These are phyloP conservation scores for Meles meles DNA, from an alignment of 2,113 vertebrate genomes.

Conservation along the genomic window DNA sequence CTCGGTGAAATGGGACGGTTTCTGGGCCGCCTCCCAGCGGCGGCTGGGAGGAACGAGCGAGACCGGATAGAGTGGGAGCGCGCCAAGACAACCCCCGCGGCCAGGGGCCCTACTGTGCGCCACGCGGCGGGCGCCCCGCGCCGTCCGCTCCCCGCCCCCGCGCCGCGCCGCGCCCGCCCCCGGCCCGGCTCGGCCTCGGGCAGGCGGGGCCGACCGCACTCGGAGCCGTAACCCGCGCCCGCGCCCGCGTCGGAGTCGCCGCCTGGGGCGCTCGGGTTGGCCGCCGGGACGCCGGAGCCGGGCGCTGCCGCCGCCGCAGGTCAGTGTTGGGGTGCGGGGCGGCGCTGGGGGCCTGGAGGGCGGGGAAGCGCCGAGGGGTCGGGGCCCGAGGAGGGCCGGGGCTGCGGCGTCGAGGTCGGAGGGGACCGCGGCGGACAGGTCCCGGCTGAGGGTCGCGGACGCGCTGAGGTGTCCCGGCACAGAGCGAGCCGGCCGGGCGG, in stretches of 20 bases:
- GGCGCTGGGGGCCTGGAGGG: not conserved
- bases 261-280: conserved; percentile 28
- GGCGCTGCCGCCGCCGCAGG: conserved; percentile 40
- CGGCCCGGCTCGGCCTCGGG: not conserved
- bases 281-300: not conserved
- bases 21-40: conserved; percentile 64
- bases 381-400: not conserved
- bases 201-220: conserved; percentile 33
- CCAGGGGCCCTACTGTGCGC: not conserved
- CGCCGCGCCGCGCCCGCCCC: not conserved
- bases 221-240: not conserved
- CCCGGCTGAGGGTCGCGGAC: not conserved
- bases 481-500: not conserved
- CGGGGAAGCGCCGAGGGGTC: not conserved
- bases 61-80: not conserved
- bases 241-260: not conserved
- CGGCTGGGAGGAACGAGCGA: not conserved
- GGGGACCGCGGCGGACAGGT: not conserved
- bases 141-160: not conserved
- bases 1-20: not conserved
- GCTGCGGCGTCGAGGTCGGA: not conserved
- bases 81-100: not conserved
- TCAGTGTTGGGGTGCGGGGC: conserved; percentile 24
- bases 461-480: not conserved
- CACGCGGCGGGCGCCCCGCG: not conserved